Conservation (phyloP, 2,888 invertebrate species). For the Ophion slaviceki region DNA sequence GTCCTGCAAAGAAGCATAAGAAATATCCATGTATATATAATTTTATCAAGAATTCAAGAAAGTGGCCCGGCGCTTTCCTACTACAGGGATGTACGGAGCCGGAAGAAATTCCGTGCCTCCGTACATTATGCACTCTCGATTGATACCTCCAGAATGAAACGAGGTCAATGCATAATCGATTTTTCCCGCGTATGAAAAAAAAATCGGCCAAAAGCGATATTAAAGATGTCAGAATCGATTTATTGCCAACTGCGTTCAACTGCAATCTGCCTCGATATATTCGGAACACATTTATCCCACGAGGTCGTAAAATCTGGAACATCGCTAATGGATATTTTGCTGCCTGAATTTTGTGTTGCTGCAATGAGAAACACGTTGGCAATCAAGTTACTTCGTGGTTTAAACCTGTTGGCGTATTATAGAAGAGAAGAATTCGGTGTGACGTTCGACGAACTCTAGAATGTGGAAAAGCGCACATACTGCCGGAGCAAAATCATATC, state of each 20-base stretch:
- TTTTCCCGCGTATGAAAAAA: not conserved
- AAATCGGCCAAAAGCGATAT: not conserved
- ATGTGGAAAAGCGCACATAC: not conserved
- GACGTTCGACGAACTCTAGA: not conserved
- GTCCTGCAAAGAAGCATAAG: not conserved
- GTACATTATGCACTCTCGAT: slow-evolving; percentile 1
- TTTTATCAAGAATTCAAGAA: not conserved
- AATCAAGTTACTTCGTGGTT: not conserved
- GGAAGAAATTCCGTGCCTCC: not conserved
- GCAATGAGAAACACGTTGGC: not conserved
- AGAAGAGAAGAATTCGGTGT: not conserved
- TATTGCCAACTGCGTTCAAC: not conserved
- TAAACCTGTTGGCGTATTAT: not conserved
- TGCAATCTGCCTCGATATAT: not conserved
- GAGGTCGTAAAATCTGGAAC: not conserved
- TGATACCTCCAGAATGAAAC: not conserved
- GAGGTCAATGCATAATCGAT: not conserved
- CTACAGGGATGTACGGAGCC: not conserved
- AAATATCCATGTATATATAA: slow-evolving; percentile 11
- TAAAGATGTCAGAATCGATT: not conserved
- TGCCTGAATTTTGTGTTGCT: not conserved
- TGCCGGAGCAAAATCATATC: not conserved
- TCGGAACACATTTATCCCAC: not conserved
- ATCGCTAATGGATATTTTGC: not conserved
- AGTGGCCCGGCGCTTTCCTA: not conserved